These are phyloP conservation scores for Gryllus longicercus DNA, from an alignment of 2,888 invertebrate species.

Conservation along the genomic window DNA sequence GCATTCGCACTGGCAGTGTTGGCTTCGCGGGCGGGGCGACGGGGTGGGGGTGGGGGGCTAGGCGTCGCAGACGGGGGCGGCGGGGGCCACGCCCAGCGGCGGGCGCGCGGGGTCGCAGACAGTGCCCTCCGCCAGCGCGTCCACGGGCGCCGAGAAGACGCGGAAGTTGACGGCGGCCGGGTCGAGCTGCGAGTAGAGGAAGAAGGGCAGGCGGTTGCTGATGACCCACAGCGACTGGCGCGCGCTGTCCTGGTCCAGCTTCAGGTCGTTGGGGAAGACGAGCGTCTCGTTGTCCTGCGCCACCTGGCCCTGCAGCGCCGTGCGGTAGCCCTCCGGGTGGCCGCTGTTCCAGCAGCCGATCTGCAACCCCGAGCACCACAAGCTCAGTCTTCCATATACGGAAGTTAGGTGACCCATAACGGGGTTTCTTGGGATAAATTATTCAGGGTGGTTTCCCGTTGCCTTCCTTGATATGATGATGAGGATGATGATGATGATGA, in stretches of 20 bases:
- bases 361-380: background rate
- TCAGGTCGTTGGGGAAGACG: constrained; percentile 77
- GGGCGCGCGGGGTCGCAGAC: constrained; percentile 56
- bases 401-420: too few relatives aligned
- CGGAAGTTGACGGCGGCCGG: constrained; percentile 67
- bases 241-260: constrained; percentile 64
- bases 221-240: constrained; percentile 70
- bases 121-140: constrained; percentile 67
- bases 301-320: constrained; percentile 53
- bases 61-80: background rate
- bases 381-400: too few relatives aligned
- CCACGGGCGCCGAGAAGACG: constrained; percentile 63
- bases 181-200: constrained; percentile 62
- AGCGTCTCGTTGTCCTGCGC: constrained; percentile 61
- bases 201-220: constrained; percentile 71
- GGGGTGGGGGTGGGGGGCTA: background rate
- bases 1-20: too few relatives aligned
- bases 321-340: constrained; percentile 40
- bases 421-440: too few relatives aligned
- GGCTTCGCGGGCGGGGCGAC: too few relatives aligned
- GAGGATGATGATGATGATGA: too few relatives aligned
- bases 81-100: background rate
- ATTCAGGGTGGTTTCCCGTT: too few relatives aligned
- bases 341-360: constrained; percentile 67
- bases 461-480: too few relatives aligned